Evolutionary conservation across 2,797 vertebrate species (phyloP).

Genomic region (Cossypha polioptera): DNA sequence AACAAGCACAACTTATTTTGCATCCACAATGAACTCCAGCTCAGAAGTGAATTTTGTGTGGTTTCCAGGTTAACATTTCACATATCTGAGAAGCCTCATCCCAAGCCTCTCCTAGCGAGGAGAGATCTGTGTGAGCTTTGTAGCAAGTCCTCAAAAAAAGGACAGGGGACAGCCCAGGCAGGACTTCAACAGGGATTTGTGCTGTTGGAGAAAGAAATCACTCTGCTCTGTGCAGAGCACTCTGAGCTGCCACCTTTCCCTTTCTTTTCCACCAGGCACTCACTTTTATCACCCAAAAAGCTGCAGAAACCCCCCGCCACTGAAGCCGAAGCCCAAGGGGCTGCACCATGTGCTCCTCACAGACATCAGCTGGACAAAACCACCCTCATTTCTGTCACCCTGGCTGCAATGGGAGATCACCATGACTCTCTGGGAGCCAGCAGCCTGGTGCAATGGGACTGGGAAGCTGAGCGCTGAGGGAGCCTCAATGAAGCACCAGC

Average conservation of each 20-base stretch:
- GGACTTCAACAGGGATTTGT: accelerated
- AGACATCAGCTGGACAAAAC: accelerated
- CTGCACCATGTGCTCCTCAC: accelerated
- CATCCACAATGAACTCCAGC: background rate
- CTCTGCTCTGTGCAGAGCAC: background rate
- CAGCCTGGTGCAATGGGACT: accelerated
- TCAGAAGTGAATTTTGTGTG: background rate
- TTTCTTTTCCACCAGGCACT: accelerated
- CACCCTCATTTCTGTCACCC: background rate
- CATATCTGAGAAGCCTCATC: background rate
- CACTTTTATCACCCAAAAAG: background rate
- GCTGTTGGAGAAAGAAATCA: accelerated
- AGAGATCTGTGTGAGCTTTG: background rate
- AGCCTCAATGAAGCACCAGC: accelerated
- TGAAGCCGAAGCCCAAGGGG: accelerated
- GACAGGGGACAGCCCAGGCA: background rate
- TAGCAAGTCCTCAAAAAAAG: background rate
- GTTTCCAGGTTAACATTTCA: background rate
- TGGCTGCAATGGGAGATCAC: too few relatives aligned
- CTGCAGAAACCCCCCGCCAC: accelerated
- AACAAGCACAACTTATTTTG: background rate
- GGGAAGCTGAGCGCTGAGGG: background rate
- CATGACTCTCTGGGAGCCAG: background rate
- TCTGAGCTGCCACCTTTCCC: accelerated
- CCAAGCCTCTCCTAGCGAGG: background rate